phyloP scores from a whole-genome alignment of 2,113 vertebrate species.

The Zapornia atra region DNA sequence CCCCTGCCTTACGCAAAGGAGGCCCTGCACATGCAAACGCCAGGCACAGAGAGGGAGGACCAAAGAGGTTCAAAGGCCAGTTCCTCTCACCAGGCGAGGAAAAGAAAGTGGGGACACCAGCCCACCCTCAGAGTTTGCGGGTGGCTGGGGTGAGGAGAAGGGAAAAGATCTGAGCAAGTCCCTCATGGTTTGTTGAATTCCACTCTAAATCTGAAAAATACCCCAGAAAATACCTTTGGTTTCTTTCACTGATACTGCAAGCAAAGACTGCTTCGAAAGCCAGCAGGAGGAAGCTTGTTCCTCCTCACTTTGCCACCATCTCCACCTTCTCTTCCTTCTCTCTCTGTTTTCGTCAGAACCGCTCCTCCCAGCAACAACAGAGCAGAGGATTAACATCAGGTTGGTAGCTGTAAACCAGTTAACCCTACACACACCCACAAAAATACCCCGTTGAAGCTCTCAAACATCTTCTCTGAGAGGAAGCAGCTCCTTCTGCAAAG shows the following conservation, averaged over 20 bases:
- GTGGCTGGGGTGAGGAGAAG: background rate
- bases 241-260: background rate
- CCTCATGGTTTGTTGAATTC: background rate
- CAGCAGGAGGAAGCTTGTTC: background rate
- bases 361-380: background rate
- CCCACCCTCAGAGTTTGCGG: rapidly evolving
- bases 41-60: background rate
- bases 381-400: background rate
- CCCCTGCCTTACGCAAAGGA: background rate
- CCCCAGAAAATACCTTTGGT: background rate
- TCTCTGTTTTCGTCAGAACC: background rate
- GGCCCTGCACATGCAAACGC: background rate
- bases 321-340: background rate
- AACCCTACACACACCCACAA: background rate
- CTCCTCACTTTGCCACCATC: background rate
- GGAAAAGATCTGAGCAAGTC: background rate
- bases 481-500: background rate
- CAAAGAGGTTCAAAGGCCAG: background rate
- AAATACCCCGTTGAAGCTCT: background rate
- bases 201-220: background rate
- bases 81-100: background rate
- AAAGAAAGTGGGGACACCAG: background rate
- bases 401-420: background rate
- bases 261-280: background rate
- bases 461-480: background rate